A percentile compares a stretch with the other conserved stretches of the same genome.
Conservation (phyloP, 2,888 invertebrate species). For the Taenaris catops region DNA sequence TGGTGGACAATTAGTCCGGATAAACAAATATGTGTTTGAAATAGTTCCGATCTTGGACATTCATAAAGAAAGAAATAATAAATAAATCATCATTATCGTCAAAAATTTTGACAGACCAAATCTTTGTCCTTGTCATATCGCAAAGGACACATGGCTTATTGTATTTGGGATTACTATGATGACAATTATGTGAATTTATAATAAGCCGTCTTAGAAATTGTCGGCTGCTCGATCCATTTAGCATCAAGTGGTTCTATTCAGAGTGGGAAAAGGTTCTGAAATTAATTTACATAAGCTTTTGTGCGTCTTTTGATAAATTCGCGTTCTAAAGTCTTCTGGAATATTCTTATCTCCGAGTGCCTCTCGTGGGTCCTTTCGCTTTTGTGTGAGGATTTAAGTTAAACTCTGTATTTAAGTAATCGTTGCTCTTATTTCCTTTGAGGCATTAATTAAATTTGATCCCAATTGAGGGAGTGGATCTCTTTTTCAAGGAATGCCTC, state of each 20-base stretch:
- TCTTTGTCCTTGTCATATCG: slow-evolving; percentile 1
- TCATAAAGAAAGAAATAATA: too few species aligned
- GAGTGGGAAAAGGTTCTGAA: slow-evolving; percentile 55
- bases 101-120: too few species aligned
- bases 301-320: slow-evolving; percentile 58
- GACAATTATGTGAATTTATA: slow-evolving; percentile 45
- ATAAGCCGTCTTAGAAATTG: slow-evolving; percentile 36
- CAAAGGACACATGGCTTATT: slow-evolving; percentile 16
- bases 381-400: slow-evolving; percentile 51
- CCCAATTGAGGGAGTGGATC: slow-evolving; percentile 11
- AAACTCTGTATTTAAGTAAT: slow-evolving; percentile 43
- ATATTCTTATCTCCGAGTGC: slow-evolving; percentile 43
- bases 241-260: slow-evolving; percentile 42
- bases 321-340: slow-evolving; percentile 32
- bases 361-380: slow-evolving; percentile 39
- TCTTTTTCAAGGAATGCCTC: slow-evolving; percentile 7
- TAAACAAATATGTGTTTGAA: too few species aligned
- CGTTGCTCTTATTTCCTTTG: slow-evolving; percentile 33
- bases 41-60: too few species aligned
- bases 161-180: slow-evolving; percentile 20
- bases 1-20: too few species aligned
- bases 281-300: slow-evolving; percentile 68
- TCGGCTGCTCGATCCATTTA: slow-evolving; percentile 41
- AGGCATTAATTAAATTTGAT: slow-evolving; percentile 31
- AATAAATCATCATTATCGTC: too few species aligned